These are phyloP conservation scores for Zeuzera pyrina DNA, from an alignment of 2,888 invertebrate genomes.

Conservation along the genomic window DNA sequence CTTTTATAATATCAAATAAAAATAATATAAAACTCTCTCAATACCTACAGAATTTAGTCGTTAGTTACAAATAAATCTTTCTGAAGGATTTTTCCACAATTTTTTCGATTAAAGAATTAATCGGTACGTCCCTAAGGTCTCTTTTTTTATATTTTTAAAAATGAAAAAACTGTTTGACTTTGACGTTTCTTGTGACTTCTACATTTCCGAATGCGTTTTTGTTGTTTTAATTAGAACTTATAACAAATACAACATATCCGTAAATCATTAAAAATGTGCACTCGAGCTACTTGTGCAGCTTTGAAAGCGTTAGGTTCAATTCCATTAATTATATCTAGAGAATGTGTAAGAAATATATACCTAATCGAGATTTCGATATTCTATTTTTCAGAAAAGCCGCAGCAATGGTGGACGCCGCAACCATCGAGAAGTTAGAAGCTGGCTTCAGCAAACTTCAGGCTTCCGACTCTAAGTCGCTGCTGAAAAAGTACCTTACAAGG, in stretches of 20 bases:
- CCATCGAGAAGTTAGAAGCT: conserved; percentile 92
- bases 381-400: conserved; percentile 77
- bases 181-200: too few relatives aligned
- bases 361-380: not conserved
- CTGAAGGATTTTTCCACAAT: conserved; percentile 24
- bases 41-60: not conserved
- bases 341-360: conserved; percentile 1
- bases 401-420: conserved; percentile 93
- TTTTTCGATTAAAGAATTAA: conserved; percentile 30
- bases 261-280: conserved; percentile 44
- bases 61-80: too few relatives aligned
- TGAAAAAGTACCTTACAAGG: conserved; percentile 96
- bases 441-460: conserved; percentile 89
- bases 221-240: too few relatives aligned
- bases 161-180: too few relatives aligned
- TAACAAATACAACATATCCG: too few relatives aligned
- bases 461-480: conserved; percentile 94
- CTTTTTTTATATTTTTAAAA: too few relatives aligned
- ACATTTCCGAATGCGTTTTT: too few relatives aligned
- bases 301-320: conserved; percentile 55
- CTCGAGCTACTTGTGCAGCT: conserved; percentile 62
- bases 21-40: too few relatives aligned
- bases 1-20: too few relatives aligned
- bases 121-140: conserved; percentile 46
- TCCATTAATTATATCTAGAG: not conserved